phyloP scores from a whole-genome alignment of 2,797 vertebrate genomes.

The Apogon talboti region DNA sequence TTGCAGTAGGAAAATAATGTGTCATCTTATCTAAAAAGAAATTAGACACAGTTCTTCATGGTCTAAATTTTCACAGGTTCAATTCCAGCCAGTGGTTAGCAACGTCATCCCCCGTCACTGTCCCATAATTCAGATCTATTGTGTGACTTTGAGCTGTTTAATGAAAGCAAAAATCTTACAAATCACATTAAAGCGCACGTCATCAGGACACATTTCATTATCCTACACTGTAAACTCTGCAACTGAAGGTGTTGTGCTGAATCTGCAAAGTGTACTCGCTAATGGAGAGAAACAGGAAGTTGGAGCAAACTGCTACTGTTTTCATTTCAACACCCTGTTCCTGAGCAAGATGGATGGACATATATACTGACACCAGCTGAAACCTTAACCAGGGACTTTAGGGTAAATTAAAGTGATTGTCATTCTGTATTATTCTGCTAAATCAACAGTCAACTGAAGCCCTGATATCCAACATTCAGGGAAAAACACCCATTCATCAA shows the following conservation, averaged over 20 bases:
- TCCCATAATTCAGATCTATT: background rate
- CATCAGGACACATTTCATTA: background rate
- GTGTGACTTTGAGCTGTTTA: background rate
- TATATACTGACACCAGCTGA: slow-evolving; percentile 25
- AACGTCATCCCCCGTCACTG: background rate
- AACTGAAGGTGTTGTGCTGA: background rate
- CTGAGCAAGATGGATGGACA: slow-evolving; percentile 22
- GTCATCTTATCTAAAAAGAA: too few relatives aligned
- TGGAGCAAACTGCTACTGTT: slow-evolving; percentile 29
- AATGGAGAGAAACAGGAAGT: slow-evolving; percentile 66
- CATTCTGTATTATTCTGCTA: slow-evolving; percentile 12
- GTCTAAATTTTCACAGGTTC: background rate
- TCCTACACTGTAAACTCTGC: background rate
- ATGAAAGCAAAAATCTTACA: background rate
- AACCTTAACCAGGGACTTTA: too few relatives aligned
- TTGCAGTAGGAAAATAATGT: background rate
- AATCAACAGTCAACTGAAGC: slow-evolving; percentile 6
- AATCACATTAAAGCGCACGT: background rate
- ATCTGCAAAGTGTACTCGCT: slow-evolving; percentile 18
- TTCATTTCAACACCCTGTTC: slow-evolving; percentile 41
- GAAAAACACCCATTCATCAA: background rate
- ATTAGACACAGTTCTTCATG: background rate
- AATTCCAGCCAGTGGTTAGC: background rate
- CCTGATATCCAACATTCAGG: background rate
- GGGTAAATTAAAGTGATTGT: slow-evolving; percentile 30